phyloP scores from a whole-genome alignment of 2,113 vertebrate species.

The Corynorhinus townsendii region DNA sequence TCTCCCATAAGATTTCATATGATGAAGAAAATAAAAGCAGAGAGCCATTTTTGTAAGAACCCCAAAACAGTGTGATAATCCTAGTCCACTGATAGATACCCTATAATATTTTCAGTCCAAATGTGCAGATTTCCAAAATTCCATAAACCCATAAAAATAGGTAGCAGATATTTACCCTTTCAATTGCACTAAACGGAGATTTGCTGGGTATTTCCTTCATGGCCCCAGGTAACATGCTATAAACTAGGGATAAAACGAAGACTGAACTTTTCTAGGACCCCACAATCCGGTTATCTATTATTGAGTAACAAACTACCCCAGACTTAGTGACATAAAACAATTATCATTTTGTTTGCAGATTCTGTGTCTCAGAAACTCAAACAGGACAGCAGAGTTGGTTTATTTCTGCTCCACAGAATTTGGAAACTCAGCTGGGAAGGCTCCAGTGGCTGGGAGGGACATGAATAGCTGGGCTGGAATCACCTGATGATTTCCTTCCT shows the following conservation, averaged over 20 bases:
- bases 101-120: background rate
- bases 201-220: background rate
- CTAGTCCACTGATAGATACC: background rate
- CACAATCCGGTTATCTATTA: background rate
- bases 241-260: background rate
- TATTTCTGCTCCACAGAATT: background rate
- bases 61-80: background rate
- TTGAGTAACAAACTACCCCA: background rate
- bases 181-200: background rate
- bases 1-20: background rate
- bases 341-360: background rate
- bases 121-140: background rate
- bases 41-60: background rate
- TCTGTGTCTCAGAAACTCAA: background rate
- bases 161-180: background rate
- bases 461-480: background rate
- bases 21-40: background rate
- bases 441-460: background rate
- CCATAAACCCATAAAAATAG: background rate
- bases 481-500: background rate
- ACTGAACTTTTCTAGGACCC: background rate
- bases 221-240: background rate
- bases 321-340: background rate
- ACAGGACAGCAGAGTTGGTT: background rate
- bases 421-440: background rate